Conservation (phyloP, 2,113 vertebrate species). For the Pongo abelii region DNA sequence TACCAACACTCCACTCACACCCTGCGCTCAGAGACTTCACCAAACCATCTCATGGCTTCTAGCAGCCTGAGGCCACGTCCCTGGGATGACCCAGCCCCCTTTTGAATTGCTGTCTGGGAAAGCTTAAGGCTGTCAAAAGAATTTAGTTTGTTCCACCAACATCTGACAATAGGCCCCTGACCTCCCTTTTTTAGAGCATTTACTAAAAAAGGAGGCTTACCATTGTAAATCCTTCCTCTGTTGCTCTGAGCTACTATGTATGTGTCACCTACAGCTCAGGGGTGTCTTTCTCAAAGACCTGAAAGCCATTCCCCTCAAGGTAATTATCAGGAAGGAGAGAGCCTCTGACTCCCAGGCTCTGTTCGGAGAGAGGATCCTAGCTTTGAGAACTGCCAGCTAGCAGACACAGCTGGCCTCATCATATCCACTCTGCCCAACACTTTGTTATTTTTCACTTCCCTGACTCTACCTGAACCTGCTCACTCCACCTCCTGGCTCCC, state of each 20-base stretch:
- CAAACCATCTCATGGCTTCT: rapidly evolving
- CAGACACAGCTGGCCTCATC: not conserved
- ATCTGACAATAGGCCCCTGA: not conserved
- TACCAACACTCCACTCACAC: not conserved
- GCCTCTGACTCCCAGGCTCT: not conserved
- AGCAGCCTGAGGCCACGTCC: not conserved
- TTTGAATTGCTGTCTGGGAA: not conserved
- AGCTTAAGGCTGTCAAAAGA: not conserved
- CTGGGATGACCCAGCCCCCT: not conserved
- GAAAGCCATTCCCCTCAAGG: not conserved
- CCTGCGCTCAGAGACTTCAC: not conserved
- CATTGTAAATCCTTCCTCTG: not conserved
- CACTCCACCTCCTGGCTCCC: not conserved
- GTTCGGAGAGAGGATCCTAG: not conserved
- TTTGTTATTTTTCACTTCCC: not conserved
- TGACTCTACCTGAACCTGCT: not conserved
- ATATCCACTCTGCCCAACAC: not conserved
- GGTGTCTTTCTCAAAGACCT: not conserved
- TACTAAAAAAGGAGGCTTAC: not conserved
- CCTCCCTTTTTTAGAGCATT: not conserved
- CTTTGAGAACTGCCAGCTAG: too few species aligned
- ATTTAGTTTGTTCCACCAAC: not conserved
- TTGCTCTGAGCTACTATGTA: not conserved
- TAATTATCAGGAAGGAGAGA: not conserved
- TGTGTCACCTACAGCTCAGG: not conserved